Evolutionary conservation across 2,888 invertebrate species (phyloP).

Genomic region (Philereme vetulata): DNA sequence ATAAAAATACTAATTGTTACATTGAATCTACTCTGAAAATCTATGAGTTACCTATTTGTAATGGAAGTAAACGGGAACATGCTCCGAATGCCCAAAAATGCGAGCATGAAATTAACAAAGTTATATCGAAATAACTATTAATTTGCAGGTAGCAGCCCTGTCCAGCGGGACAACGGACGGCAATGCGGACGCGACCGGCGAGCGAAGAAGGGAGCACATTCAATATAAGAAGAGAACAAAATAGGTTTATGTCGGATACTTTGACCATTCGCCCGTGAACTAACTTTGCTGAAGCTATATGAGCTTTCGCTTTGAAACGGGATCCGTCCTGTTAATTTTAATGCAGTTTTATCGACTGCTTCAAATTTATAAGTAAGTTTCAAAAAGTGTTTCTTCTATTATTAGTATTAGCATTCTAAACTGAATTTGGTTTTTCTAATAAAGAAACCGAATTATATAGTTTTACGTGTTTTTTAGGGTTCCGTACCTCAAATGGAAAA

Average conservation of each 20-base stretch:
- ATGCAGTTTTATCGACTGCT: neutral
- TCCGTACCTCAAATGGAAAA: too few relatives aligned
- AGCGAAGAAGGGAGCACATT: conserved; percentile 78
- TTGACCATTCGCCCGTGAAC: conserved; percentile 82
- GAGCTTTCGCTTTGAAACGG: conserved; percentile 17
- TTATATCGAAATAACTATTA: conserved; percentile 1
- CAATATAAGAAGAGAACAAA: conserved; percentile 84
- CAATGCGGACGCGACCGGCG: conserved; percentile 58
- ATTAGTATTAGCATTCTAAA: too few relatives aligned
- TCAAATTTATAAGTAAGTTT: too few relatives aligned
- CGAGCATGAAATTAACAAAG: neutral
- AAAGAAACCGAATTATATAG: too few relatives aligned
- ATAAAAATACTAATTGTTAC: too few relatives aligned
- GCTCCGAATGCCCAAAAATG: neutral
- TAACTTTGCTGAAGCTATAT: conserved; percentile 65
- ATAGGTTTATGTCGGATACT: conserved; percentile 84
- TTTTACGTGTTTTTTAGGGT: too few relatives aligned
- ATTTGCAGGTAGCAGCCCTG: conserved; percentile 59
- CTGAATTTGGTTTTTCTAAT: too few relatives aligned
- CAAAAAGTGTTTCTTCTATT: too few relatives aligned
- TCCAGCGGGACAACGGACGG: conserved; percentile 66
- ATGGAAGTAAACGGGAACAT: neutral
- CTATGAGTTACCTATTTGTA: neutral
- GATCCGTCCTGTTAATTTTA: conserved; percentile 10
- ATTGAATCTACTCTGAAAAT: too few relatives aligned